Evolutionary conservation across 2,888 invertebrate genomes (phyloP).

Genomic region (Drosophila tanythrix): DNA sequence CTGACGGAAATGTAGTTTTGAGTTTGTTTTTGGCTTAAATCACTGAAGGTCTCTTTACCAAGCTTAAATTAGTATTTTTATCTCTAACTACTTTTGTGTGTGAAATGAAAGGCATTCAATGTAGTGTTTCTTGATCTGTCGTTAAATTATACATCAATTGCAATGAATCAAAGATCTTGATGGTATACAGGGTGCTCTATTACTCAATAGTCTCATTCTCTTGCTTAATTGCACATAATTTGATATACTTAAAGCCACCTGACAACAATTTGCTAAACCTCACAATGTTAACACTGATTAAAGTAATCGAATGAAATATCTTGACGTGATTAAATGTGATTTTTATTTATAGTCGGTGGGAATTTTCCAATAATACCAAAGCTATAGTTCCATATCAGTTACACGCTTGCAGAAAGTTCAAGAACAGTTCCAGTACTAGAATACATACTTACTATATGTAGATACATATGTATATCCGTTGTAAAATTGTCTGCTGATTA

Average conservation of each 20-base stretch:
- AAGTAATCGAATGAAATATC: constrained; percentile 50
- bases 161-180: background rate
- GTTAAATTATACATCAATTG: constrained; percentile 6
- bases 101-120: background rate
- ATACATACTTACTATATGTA: background rate
- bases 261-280: constrained; percentile 21
- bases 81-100: background rate
- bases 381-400: constrained; percentile 22
- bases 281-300: constrained; percentile 18
- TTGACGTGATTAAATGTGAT: constrained; percentile 29
- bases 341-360: constrained; percentile 20
- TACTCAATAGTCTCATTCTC: background rate
- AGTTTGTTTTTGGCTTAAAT: background rate
- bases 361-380: constrained; percentile 25
- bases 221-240: constrained; percentile 12
- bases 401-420: background rate
- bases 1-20: constrained; percentile 30
- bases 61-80: background rate
- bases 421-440: constrained; percentile 1
- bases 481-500: constrained; percentile 19
- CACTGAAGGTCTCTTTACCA: constrained; percentile 19
- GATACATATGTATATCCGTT: background rate
- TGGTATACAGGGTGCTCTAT: background rate
- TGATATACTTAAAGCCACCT: constrained; percentile 6
- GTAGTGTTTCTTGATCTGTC: constrained; percentile 5